Evolutionary conservation across 2,888 invertebrate species (phyloP).

Genomic region (Drosophila quinaria): DNA sequence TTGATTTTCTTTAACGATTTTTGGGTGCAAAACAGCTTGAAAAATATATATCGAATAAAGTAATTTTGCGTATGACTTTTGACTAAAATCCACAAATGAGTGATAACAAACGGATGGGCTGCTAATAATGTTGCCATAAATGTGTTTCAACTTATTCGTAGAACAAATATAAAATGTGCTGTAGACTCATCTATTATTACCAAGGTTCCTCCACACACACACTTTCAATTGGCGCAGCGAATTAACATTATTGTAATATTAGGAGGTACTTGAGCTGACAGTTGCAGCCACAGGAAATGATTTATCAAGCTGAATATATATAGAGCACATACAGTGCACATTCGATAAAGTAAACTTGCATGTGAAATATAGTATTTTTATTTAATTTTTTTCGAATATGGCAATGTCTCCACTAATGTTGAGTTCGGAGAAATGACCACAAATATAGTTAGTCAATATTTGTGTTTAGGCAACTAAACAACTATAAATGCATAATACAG

Average conservation of each 20-base stretch:
- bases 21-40: constrained; percentile 21
- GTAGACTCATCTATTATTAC: constrained; percentile 23
- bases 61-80: constrained; percentile 20
- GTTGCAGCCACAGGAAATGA: constrained; percentile 54
- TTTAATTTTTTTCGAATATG: neutral
- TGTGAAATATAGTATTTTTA: neutral
- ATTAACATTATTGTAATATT: constrained; percentile 30
- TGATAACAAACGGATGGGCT: constrained; percentile 23
- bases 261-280: constrained; percentile 47
- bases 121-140: neutral
- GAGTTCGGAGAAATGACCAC: too few species aligned
- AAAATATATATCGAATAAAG: constrained; percentile 17
- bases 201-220: constrained; percentile 33
- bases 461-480: too few species aligned
- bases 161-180: constrained; percentile 3
- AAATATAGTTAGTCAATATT: too few species aligned
- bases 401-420: neutral
- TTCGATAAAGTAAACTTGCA: neutral
- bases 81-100: constrained; percentile 16
- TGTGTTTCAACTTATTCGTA: neutral
- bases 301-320: constrained; percentile 52
- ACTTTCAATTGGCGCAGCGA: constrained; percentile 31
- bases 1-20: neutral
- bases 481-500: too few species aligned
- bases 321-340: constrained; percentile 15